These are phyloP conservation scores for Dipodomys ordii DNA, from an alignment of 2,113 vertebrate species.

Conservation along the genomic window DNA sequence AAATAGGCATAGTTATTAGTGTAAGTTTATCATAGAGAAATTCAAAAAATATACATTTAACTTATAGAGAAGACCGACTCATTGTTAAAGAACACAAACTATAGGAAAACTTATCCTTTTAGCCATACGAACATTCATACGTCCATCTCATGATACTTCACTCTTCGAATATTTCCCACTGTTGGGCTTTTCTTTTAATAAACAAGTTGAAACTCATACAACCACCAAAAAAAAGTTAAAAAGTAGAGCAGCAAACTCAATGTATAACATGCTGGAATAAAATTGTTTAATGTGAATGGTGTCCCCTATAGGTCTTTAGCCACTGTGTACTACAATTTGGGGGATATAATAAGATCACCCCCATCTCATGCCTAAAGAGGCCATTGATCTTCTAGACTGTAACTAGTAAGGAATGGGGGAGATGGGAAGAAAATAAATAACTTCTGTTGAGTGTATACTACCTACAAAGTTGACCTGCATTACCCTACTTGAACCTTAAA, in stretches of 20 bases:
- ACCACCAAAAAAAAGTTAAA: conserved; percentile 13
- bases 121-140: background rate
- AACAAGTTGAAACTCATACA: conserved; percentile 32
- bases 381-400: background rate
- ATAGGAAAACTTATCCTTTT: conserved; percentile 53
- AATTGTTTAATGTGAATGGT: background rate
- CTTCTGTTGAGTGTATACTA: too few species aligned
- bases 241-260: background rate
- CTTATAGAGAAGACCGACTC: conserved; percentile 45
- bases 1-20: conserved; percentile 70
- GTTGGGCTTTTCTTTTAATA: conserved; percentile 29
- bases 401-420: background rate
- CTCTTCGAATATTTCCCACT: conserved; percentile 51
- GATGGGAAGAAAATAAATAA: background rate
- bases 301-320: background rate
- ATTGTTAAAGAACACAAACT: conserved; percentile 54
- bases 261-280: background rate
- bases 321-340: background rate
- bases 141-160: conserved; percentile 3
- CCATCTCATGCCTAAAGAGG: background rate
- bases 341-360: background rate
- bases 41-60: conserved; percentile 76
- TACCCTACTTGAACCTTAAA: background rate
- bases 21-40: conserved; percentile 63
- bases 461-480: background rate